Base-by-base conservation (phyloP, 2,888 invertebrate species). In the Ectropis crepuscularia region DNA sequence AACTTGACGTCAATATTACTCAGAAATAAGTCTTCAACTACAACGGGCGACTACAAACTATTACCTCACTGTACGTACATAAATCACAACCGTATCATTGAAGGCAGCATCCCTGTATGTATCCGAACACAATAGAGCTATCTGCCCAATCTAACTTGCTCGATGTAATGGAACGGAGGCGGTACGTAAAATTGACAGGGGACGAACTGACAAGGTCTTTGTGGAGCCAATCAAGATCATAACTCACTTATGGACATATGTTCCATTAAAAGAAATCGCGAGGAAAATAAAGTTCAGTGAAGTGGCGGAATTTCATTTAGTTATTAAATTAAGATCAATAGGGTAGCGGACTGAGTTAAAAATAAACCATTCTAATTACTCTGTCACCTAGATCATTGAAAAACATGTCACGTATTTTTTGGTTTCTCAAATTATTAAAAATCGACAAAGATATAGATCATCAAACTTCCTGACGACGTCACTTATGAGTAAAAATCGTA, bases 41-140 rank as follows among this genome's bases (percentile, higher is more conserved):
- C 6, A 48, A 36, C 5, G 16, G 2, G 16, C 16, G 2, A 28
- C 16, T 28, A 28, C 47, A 48, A 36, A 7, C 28, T 8, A 5
- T 36, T 10, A 16, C 6, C 11, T 41, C 51, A 41, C 10, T 41
- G 6, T 41, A 50, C n/a, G 11, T 65, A 37, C 42, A 36, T 36
- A 48, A 49, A 53, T 53, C 42, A 41, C n/a, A 46, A 48, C 11
- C 47, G 42, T 47, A 54, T 39, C 38, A 51, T 28, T 28, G n/a
- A 48, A 41, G 16, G 50, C 53, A 60, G 9, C 77, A 80, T 53
- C 81, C 81, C 80, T 81, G 72, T 64, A 65, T 72, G 64, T 71
- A 74, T 67, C 71, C 48, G 73, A 70, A 79, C 75, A 86, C 87
- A 87, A 87, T 87, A 76, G 84, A 67, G 71, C 75, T 86, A 86